Percentiles rank a stretch among this genome's conserved stretches.
Conservation (phyloP, 64 coral and sea anemone species). For the Cladopsammia gracilis region DNA sequence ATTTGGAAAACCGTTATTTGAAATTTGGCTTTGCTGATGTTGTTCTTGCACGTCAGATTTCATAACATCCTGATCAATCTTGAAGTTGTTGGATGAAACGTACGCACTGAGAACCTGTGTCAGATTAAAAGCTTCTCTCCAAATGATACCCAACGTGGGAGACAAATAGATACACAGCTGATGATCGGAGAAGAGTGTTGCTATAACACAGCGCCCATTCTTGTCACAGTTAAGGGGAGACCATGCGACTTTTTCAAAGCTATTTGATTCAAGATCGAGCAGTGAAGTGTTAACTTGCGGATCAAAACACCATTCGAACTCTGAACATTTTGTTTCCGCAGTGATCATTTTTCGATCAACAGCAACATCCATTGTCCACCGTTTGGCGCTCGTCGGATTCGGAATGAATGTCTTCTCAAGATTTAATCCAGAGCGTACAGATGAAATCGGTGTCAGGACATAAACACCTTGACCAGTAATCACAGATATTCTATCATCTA, state of each 20-base stretch:
- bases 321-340: too few relatives aligned
- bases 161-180: slow-evolving; percentile 54
- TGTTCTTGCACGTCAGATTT: neutral
- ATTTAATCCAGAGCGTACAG: slow-evolving; percentile 35
- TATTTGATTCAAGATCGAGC: neutral
- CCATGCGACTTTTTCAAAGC: slow-evolving; percentile 74
- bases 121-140: slow-evolving; percentile 53
- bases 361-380: slow-evolving; percentile 38
- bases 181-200: slow-evolving; percentile 64
- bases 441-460: slow-evolving; percentile 63
- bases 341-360: slow-evolving; percentile 7
- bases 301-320: slow-evolving; percentile 6
- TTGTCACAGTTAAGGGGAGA: slow-evolving; percentile 66
- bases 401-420: slow-evolving; percentile 46
- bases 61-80: slow-evolving; percentile 25
- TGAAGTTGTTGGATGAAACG: slow-evolving; percentile 27
- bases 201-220: slow-evolving; percentile 65
- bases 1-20: neutral
- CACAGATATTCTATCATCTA: slow-evolving; percentile 75
- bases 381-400: neutral
- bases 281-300: neutral
- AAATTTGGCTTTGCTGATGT: neutral
- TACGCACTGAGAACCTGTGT: slow-evolving; percentile 30
- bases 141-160: slow-evolving; percentile 22
- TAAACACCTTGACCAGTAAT: slow-evolving; percentile 78